Base-by-base conservation (phyloP, 2,888 invertebrate genomes). In the Galerucella calmariensis region DNA sequence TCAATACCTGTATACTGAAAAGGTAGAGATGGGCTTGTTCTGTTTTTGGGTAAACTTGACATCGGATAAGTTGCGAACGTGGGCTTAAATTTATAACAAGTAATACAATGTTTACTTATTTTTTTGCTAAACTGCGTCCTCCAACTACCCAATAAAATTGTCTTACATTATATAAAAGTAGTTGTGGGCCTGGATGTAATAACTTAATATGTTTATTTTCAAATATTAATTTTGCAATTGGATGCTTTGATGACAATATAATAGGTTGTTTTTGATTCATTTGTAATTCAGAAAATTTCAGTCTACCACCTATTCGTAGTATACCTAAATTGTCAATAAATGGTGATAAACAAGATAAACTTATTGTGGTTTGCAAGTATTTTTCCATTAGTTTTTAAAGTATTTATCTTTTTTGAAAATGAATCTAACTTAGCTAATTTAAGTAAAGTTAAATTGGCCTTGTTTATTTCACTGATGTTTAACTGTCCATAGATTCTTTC, bases 121-220 rank as follows among this genome's bases (percentile, higher is more conserved):
- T 48, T 48, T 48, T 48, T 48, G 48, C 12, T 48, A 48, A 48
- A 48, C 12, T 48, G 48, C 48, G 48, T 48, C 48, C 48, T 48
- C 48, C 48, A 48, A 48, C 48, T 48, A 48, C 48, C 48, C 48
- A 48, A 48, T 48, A 48, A 48, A 48, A 48, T 48, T 48, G 48
- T 48, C 48, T 48, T 14, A 48, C 48, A 48, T 48, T 48, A 12
- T 11, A 11, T 4, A 48, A 48, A 12, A 48, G 14, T 48, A 48
- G 14, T 48, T 48, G 14, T 12, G 48, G 48, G 48, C 12, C 48
- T 48, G 48, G 48, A 48, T 48, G 48, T 11, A 48, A 14, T 12
- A 48, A 14, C 1, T 48, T 48, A 48, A 48, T 46, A 12, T 48
- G 48, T 12, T 11, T 48, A 48, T 2, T 14, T 48, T 48, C 14